phyloP scores from a whole-genome alignment of 1,140 invertebrate species.

The Melitaea cinxia region DNA sequence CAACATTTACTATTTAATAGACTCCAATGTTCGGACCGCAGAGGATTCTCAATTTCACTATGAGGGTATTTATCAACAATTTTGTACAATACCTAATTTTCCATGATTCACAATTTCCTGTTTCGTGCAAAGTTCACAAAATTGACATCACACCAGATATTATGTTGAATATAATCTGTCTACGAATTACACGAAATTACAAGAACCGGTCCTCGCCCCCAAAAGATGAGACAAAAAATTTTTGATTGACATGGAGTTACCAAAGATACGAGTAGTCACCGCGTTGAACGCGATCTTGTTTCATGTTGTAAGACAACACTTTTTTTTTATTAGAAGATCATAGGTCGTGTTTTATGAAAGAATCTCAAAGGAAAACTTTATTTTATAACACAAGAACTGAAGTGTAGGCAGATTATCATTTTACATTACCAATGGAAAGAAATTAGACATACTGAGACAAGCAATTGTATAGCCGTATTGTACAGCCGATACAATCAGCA shows the following conservation, averaged over 20 bases:
- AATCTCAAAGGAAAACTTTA: no score
- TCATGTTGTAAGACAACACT: no score
- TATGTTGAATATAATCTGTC: conserved; percentile 44
- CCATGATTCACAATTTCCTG: conserved; percentile 28
- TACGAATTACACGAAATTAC: conserved; percentile 58
- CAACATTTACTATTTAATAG: neutral
- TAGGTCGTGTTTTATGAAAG: no score
- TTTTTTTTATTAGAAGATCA: no score
- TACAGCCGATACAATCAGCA: no score
- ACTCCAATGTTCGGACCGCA: neutral
- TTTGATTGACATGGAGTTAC: conserved; percentile 5
- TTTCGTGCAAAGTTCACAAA: conserved; percentile 19
- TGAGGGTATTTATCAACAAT: neutral
- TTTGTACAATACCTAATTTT: conserved; percentile 28
- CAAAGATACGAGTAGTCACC: no score
- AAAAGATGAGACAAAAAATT: conserved; percentile 47
- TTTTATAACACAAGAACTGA: no score
- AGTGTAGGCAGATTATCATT: no score
- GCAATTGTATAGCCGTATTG: no score
- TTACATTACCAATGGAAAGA: no score
- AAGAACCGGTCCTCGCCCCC: conserved; percentile 30
- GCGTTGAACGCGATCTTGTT: no score
- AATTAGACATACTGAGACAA: no score
- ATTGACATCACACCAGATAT: conserved; percentile 29
- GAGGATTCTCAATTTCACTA: neutral